A percentile compares a stretch with the other conserved stretches of the same genome.
These are phyloP conservation scores for Napeogenes sylphis DNA, from an alignment of 2,888 invertebrate genomes.

Conservation along the genomic window DNA sequence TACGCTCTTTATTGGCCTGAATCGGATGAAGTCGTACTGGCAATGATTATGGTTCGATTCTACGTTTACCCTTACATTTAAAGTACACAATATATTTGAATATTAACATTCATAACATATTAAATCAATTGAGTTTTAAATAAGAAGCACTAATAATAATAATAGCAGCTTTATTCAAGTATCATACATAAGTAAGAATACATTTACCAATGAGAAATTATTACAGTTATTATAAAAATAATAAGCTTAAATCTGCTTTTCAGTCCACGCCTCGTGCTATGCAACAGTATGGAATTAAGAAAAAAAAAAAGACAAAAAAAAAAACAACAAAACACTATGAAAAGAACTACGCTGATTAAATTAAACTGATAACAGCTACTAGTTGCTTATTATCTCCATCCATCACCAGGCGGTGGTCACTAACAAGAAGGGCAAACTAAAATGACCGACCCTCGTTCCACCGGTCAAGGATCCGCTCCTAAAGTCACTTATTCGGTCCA, in stretches of 20 bases:
- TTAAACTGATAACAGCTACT: not conserved
- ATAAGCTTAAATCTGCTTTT: no score
- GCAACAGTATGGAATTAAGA: no score
- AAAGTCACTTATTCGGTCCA: conserved; percentile 38
- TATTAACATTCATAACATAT: no score
- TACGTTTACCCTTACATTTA: conserved; percentile 20
- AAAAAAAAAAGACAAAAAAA: no score
- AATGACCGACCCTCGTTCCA: conserved; percentile 39
- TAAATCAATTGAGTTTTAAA: no score
- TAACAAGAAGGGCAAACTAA: conserved; percentile 34
- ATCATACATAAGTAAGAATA: no score
- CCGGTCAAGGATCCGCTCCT: conserved; percentile 40
- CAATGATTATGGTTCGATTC: conserved; percentile 47
- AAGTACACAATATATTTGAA: not conserved
- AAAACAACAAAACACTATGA: no score
- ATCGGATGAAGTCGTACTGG: conserved; percentile 43
- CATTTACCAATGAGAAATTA: no score
- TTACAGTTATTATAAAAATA: no score
- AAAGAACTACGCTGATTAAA: not conserved
- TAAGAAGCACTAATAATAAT: no score
- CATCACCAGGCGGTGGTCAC: conserved; percentile 18
- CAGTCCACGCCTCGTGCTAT: no score
- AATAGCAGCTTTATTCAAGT: no score
- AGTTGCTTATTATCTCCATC: conserved; percentile 12
- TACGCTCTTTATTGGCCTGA: conserved; percentile 47